Conservation (phyloP, 2,797 vertebrate genomes). For the Hylomyscus alleni region DNA sequence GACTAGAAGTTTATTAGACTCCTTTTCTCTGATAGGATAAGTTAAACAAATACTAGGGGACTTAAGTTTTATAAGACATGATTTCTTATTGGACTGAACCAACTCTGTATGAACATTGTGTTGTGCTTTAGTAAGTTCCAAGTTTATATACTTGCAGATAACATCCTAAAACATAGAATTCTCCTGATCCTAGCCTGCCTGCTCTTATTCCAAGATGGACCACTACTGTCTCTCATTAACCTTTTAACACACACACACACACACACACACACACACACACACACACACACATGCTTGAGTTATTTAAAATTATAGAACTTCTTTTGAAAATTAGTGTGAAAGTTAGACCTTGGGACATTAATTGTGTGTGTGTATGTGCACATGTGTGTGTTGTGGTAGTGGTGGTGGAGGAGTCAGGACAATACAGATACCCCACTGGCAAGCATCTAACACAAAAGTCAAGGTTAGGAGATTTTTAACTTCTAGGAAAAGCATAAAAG, state of each 20-base stretch:
- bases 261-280: neutral
- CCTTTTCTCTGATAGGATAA: neutral
- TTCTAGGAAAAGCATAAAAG: neutral
- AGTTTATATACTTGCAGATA: neutral
- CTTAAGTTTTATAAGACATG: neutral
- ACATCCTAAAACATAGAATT: neutral
- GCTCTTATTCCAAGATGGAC: neutral
- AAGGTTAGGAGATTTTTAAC: neutral
- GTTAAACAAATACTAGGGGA: neutral
- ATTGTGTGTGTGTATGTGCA: no score
- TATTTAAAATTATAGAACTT: neutral
- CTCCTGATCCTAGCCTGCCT: neutral
- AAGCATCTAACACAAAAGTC: neutral
- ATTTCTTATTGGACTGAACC: neutral
- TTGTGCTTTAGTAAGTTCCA: neutral
- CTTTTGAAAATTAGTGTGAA: neutral
- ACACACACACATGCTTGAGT: neutral
- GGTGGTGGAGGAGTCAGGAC: neutral
- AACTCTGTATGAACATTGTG: neutral
- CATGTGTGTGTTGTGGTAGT: neutral
- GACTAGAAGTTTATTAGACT: conserved; percentile 7
- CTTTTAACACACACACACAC: neutral
- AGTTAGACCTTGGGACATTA: neutral
- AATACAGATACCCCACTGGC: neutral
- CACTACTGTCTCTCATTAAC: neutral